Evolutionary conservation across 2,797 vertebrate species (phyloP).

Genomic region (Eupleurogrammus muticus): DNA sequence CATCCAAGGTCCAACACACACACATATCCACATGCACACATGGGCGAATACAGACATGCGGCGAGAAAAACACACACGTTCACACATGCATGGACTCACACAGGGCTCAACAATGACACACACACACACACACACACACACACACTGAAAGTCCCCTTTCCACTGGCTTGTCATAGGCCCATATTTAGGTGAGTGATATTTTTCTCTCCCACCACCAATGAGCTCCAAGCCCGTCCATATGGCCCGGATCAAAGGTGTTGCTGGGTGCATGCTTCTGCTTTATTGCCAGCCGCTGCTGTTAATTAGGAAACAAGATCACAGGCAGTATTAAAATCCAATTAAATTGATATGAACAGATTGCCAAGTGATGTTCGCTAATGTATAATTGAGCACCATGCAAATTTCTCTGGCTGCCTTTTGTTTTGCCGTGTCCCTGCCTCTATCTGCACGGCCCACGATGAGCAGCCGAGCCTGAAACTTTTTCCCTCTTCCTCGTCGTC

Average conservation of each 20-base stretch:
- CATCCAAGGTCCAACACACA: slow-evolving; percentile 4
- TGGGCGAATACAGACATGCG: slow-evolving; percentile 48
- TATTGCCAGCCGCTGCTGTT: slow-evolving; percentile 99
- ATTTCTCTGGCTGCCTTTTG: slow-evolving; percentile 99
- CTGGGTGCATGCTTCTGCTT: slow-evolving; percentile 99
- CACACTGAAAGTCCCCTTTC: slow-evolving; percentile 59
- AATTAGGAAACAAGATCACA: slow-evolving; percentile 99
- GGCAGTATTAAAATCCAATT: slow-evolving; percentile 99
- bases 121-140: slow-evolving; percentile 42
- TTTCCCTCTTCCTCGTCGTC: slow-evolving; percentile 79
- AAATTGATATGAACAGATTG: slow-evolving; percentile 99
- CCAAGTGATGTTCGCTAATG: slow-evolving; percentile 99
- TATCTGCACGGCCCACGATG: slow-evolving; percentile 90
- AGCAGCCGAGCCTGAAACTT: slow-evolving; percentile 96
- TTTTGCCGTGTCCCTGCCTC: slow-evolving; percentile 84
- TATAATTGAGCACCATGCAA: slow-evolving; percentile 99
- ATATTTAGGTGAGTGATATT: slow-evolving; percentile 89
- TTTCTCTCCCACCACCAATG: slow-evolving; percentile 85
- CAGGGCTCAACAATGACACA: slow-evolving; percentile 19
- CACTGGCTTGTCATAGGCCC: slow-evolving; percentile 85
- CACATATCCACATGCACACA: slow-evolving; percentile 7
- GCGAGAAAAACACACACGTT: slow-evolving; percentile 60
- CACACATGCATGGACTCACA: slow-evolving; percentile 43
- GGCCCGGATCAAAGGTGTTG: slow-evolving; percentile 99
- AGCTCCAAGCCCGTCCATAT: slow-evolving; percentile 96